Percentiles rank a stretch among this genome's conserved stretches.
These are phyloP conservation scores for Scylla paramamosain DNA, from an alignment of 1,140 invertebrate species.

Conservation along the genomic window DNA sequence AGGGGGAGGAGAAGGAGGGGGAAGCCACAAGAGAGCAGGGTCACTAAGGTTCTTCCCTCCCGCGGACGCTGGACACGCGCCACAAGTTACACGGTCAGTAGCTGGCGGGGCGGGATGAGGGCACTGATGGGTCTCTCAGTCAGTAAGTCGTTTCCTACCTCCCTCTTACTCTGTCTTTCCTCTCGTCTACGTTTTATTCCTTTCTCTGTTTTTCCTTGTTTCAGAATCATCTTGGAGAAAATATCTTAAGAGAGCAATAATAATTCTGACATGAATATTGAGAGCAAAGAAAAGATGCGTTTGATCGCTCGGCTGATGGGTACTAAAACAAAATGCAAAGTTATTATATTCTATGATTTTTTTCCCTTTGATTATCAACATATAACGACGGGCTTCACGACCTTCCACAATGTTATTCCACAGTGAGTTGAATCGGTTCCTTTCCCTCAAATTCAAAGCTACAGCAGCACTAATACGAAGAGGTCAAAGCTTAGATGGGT, in stretches of 20 bases:
- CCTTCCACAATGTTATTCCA: too few species aligned
- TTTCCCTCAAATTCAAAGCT: background rate
- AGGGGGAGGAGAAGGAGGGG: too few species aligned
- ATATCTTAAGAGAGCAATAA: background rate
- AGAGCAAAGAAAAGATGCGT: background rate
- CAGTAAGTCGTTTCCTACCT: background rate
- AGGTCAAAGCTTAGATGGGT: background rate
- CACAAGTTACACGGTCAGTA: background rate
- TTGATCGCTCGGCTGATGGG: background rate
- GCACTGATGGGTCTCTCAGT: background rate
- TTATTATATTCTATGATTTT: background rate
- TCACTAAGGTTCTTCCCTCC: background rate
- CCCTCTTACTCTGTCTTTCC: background rate
- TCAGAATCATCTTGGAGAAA: background rate
- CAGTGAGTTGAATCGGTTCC: too few species aligned
- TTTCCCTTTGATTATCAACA: background rate
- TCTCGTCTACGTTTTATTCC: background rate
- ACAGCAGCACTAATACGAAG: background rate
- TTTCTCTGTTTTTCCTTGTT: background rate
- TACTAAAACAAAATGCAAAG: background rate
- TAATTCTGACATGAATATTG: background rate
- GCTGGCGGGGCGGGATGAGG: background rate
- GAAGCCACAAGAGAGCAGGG: background rate
- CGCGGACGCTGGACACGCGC: background rate
- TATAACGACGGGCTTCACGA: too few species aligned